Percentiles rank a stretch among this genome's conserved stretches.
Evolutionary conservation across 2,113 vertebrate species (phyloP).

Genomic region (Chloebia gouldiae): DNA sequence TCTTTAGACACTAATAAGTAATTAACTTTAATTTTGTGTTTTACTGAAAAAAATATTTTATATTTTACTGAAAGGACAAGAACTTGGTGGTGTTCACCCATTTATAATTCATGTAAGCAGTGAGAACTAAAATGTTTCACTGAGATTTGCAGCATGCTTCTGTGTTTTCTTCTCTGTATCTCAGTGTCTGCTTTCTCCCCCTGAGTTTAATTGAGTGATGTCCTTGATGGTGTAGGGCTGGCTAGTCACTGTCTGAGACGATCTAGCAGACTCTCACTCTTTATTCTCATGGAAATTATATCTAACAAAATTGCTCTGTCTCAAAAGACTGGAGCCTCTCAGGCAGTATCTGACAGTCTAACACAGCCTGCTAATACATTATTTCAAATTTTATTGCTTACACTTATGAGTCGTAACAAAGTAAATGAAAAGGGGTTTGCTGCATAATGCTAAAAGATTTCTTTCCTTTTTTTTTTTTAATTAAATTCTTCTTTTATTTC

Average conservation of each 20-base stretch:
- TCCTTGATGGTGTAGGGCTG: not conserved
- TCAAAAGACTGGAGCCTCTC: not conserved
- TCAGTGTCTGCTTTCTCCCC: not conserved
- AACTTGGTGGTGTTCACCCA: not conserved
- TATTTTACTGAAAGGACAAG: not conserved
- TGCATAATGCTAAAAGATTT: not conserved
- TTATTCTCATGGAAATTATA: not conserved
- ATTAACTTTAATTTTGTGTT: not conserved
- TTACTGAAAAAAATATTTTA: not conserved
- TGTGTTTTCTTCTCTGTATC: not conserved
- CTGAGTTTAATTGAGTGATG: not conserved
- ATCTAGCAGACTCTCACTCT: not conserved
- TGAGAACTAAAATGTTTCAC: not conserved
- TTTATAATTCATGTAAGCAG: not conserved
- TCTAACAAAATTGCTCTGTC: not conserved
- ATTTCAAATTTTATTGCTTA: not conserved
- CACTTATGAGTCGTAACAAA: not conserved
- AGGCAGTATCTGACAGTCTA: not conserved
- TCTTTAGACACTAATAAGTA: rapidly evolving
- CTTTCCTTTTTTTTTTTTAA: rapidly evolving
- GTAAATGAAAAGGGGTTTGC: not conserved
- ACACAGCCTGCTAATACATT: not conserved
- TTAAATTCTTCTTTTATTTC: not conserved
- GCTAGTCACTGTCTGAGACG: not conserved
- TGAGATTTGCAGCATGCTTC: not conserved